Evolutionary conservation across 2,888 invertebrate species (phyloP).

Genomic region (Eilema sororculum): DNA sequence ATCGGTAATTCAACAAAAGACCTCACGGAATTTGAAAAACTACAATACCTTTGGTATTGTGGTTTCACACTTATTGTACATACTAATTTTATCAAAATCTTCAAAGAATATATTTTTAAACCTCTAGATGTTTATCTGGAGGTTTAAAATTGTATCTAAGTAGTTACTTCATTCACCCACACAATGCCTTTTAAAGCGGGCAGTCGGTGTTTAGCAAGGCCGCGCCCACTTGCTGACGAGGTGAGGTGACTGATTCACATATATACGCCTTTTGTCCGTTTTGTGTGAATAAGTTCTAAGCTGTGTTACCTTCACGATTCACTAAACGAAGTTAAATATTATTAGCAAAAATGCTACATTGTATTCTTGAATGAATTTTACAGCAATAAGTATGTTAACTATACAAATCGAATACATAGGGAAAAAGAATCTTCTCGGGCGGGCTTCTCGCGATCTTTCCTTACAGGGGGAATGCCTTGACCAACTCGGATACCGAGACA

Average conservation of each 20-base stretch:
- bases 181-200: slow-evolving; percentile 71
- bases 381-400: no score
- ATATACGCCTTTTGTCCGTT: slow-evolving; percentile 42
- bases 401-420: no score
- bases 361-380: no score
- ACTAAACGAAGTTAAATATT: background rate
- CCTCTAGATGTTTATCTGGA: slow-evolving; percentile 19
- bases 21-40: background rate
- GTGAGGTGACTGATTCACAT: slow-evolving; percentile 68
- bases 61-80: background rate
- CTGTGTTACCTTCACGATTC: slow-evolving; percentile 16
- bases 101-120: slow-evolving; percentile 23
- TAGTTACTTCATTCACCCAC: slow-evolving; percentile 63
- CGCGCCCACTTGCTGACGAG: slow-evolving; percentile 66
- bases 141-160: slow-evolving; percentile 42
- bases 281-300: slow-evolving; percentile 25
- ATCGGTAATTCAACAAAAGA: background rate
- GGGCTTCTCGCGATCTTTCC: no score
- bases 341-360: background rate
- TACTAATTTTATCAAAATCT: slow-evolving; percentile 27
- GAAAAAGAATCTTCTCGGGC: no score
- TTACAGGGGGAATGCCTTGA: no score
- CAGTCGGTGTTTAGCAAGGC: slow-evolving; percentile 68
- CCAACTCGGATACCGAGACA: no score
- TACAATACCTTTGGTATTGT: slow-evolving; percentile 6